Conservation (phyloP, 1,140 invertebrate genomes). For the Odontomachus brunneus region DNA sequence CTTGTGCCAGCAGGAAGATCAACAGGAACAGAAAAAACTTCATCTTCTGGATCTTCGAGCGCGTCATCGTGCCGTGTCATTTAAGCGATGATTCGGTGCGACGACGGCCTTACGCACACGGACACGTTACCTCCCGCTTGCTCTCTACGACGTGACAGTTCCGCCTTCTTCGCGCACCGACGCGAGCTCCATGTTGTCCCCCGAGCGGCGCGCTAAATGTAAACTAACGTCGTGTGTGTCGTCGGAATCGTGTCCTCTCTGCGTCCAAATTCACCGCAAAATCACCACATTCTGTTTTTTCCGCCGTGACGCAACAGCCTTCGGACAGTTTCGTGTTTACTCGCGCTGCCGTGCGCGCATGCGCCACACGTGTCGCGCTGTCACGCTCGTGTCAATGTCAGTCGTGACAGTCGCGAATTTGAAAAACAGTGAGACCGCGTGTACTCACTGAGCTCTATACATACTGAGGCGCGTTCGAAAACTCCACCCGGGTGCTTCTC, state of each 20-base stretch:
- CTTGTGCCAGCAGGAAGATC: constrained; percentile 73
- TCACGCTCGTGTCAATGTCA: too few species aligned
- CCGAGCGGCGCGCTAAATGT: constrained; percentile 49
- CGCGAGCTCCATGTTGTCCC: constrained; percentile 59
- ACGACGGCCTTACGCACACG: neutral
- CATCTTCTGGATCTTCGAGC: constrained; percentile 76
- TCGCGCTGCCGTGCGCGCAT: too few species aligned
- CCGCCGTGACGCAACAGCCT: too few species aligned
- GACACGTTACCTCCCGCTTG: neutral
- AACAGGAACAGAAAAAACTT: constrained; percentile 76
- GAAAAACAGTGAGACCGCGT: too few species aligned
- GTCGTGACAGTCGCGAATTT: too few species aligned
- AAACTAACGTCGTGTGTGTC: neutral
- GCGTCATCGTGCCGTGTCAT: constrained; percentile 76
- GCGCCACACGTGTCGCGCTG: too few species aligned
- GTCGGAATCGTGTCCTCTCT: neutral
- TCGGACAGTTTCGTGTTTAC: too few species aligned
- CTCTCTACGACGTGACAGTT: neutral
- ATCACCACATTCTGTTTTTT: too few species aligned
- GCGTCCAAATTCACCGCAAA: too few species aligned
- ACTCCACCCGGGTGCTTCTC: too few species aligned
- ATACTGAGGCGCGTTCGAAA: too few species aligned
- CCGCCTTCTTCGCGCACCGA: constrained; percentile 7
- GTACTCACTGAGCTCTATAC: too few species aligned
- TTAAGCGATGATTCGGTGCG: constrained; percentile 56